Evolutionary conservation across 92 coral and sea anemone species (phyloP), one percentile per base, ranked within the genome.

Genomic region (Virgularia gustaviana): DNA sequence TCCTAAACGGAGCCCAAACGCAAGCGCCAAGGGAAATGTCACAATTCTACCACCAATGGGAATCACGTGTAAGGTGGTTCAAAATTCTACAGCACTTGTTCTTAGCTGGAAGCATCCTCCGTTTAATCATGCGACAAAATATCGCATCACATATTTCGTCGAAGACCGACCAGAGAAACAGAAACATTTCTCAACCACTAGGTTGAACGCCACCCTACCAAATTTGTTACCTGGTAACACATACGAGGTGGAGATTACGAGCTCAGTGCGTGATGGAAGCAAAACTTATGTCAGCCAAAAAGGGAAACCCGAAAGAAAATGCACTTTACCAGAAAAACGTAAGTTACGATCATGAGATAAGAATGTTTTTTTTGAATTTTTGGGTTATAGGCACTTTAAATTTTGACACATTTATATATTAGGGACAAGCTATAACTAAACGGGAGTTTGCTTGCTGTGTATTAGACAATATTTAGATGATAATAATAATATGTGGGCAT

Each of bases 271-370:
- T 15, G 6, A 33, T 18, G 25, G 39, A 22, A 27, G 43, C 10
- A 33, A 12, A 22, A 9, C 29, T 5, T n/a, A 10, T 12, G 13
- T 31, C 43, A 41, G 35, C 35, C 11, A 39, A 31, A 34, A n/a
- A 2, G 31, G 49, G 51, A 11, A 13, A 47, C 38, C 58, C n/a
- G 58, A 47, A 10, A n/a, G 35, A 47, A 13, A 11, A 2, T 68
- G 75, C 51, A 18, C 6, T 1, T 3, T 68, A 34, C 75, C 75
- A 33, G 75, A 49, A 38, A 31, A 49, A 47, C 33, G 75, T 68
- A 47, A 68, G 75, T 47, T 4, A 28, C 32, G 35, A 33, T n/a
- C n/a, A n/a, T n/a, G n/a, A n/a, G n/a, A n/a, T n/a, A n/a, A n/a
- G n/a, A n/a, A n/a, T n/a, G n/a, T n/a, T n/a, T n/a, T n/a, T n/a